Conservation (phyloP, 2,113 vertebrate species). For the Falcunculus frontatus region DNA sequence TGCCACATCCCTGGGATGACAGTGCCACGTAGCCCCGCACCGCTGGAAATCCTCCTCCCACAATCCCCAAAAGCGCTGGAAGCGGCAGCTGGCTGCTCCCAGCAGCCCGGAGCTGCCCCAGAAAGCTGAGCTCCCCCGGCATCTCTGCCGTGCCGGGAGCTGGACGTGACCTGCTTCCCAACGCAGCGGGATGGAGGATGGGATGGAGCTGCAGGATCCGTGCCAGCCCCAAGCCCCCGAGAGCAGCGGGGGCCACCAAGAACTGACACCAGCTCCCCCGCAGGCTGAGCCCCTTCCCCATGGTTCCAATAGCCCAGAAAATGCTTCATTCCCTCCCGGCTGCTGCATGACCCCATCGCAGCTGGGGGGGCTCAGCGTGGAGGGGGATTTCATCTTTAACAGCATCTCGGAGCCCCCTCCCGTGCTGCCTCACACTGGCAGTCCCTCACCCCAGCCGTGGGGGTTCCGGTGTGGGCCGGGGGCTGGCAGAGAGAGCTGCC, state of each 20-base stretch:
- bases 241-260: neutral
- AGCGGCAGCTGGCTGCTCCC: neutral
- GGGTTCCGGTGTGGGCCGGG: neutral
- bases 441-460: neutral
- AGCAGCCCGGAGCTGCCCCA: neutral
- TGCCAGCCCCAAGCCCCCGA: neutral
- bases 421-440: neutral
- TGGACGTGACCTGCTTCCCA: neutral
- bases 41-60: neutral
- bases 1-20: neutral
- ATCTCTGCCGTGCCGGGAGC: neutral
- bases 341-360: neutral
- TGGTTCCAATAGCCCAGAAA: neutral
- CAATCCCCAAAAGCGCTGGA: neutral
- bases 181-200: neutral
- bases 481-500: neutral
- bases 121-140: neutral
- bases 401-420: neutral
- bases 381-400: neutral
- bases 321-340: neutral
- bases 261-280: neutral
- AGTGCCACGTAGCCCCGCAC: neutral
- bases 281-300: neutral
- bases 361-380: fast-evolving
- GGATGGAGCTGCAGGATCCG: neutral